phyloP scores from a whole-genome alignment of 2,113 vertebrate genomes.

The Puffinus mauretanicus region DNA sequence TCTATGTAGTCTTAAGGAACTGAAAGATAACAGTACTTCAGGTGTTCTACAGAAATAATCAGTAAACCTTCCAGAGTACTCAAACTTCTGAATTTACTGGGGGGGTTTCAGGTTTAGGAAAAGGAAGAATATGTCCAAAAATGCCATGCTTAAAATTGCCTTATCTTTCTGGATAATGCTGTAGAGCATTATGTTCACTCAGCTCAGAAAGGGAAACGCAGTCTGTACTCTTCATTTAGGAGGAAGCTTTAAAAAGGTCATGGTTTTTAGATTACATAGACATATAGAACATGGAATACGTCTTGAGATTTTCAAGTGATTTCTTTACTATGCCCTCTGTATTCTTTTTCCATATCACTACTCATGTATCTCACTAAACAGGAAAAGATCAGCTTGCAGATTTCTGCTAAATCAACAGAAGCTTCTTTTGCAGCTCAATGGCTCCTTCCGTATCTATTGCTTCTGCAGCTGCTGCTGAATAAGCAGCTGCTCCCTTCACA shows the following conservation, averaged over 20 bases:
- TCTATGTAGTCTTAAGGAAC: not conserved
- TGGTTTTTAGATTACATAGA: not conserved
- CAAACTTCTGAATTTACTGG: not conserved
- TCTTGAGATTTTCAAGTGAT: not conserved
- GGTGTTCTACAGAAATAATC: not conserved
- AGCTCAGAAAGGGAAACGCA: not conserved
- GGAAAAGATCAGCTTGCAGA: not conserved
- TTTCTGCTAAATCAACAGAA: slow-evolving; percentile 48
- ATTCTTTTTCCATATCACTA: not conserved
- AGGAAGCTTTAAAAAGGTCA: not conserved
- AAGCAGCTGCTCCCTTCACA: slow-evolving; percentile 44
- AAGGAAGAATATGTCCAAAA: not conserved
- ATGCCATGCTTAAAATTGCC: not conserved
- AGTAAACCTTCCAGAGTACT: not conserved
- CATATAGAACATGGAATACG: not conserved
- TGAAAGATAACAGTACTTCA: not conserved
- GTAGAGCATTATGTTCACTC: not conserved
- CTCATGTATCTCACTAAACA: not conserved
- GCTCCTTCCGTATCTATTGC: not conserved
- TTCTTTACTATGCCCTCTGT: not conserved
- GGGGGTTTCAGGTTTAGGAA: not conserved
- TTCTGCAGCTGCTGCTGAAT: slow-evolving; percentile 48
- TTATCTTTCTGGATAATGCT: not conserved
- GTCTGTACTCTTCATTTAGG: not conserved
- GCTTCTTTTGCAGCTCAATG: slow-evolving; percentile 47